These are phyloP conservation scores for Probosciger aterrimus DNA, from an alignment of 2,113 vertebrate genomes.

Conservation along the genomic window DNA sequence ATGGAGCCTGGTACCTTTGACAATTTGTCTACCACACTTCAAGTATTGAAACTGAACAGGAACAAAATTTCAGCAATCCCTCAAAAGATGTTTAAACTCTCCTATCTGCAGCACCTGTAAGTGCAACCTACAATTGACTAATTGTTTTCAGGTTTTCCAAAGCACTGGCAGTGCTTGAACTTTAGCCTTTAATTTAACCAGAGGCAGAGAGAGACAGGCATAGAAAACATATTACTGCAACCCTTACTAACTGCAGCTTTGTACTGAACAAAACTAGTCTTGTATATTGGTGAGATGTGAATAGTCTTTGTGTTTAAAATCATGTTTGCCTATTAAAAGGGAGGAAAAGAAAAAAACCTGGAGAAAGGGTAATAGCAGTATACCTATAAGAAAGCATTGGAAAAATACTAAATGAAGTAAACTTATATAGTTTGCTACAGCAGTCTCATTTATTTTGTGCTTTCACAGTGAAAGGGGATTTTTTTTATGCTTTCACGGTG, in stretches of 20 bases:
- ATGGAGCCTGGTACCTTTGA: conserved; percentile 89
- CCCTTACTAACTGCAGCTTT: background rate
- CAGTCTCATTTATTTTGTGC: background rate
- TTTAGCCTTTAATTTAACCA: conserved; percentile 52
- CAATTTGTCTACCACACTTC: conserved; percentile 85
- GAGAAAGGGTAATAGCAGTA: background rate
- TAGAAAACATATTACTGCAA: conserved; percentile 2
- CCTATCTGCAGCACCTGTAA: conserved; percentile 93
- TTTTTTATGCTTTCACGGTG: background rate
- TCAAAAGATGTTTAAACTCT: conserved; percentile 91
- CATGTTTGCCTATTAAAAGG: background rate
- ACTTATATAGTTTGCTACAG: background rate
- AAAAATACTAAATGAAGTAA: background rate
- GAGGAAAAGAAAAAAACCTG: background rate
- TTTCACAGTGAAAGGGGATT: background rate
- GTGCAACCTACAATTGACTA: conserved; percentile 64
- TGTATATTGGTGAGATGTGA: conserved; percentile 13
- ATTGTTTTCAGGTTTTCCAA: conserved; percentile 62
- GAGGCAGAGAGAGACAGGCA: conserved; percentile 10
- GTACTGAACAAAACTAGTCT: conserved; percentile 4
- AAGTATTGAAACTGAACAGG: conserved; percentile 88
- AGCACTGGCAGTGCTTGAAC: conserved; percentile 20
- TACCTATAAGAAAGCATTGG: background rate
- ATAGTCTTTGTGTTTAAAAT: conserved; percentile 28
- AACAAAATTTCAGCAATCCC: conserved; percentile 88